phyloP scores from a whole-genome alignment of 2,113 vertebrate species.

The Ageneiosus marmoratus region DNA sequence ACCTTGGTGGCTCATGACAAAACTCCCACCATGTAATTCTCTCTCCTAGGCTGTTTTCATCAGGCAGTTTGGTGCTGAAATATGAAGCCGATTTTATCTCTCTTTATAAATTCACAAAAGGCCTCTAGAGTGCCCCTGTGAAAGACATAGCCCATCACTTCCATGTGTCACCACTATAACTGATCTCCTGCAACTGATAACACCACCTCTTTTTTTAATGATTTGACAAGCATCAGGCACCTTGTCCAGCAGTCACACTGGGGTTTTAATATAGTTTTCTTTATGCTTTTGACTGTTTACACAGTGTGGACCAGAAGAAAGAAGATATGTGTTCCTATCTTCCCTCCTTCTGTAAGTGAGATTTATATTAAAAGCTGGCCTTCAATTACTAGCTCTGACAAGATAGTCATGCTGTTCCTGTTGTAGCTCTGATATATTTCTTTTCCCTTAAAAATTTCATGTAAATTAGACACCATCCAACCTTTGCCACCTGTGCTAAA shows the following conservation, averaged over 20 bases:
- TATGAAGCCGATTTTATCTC: conserved; percentile 80
- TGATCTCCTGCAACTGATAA: conserved; percentile 83
- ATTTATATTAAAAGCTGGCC: conserved; percentile 71
- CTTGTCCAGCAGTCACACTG: conserved; percentile 65
- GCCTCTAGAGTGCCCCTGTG: conserved; percentile 72
- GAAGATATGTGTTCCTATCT: conserved; percentile 69
- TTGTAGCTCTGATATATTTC: conserved; percentile 32
- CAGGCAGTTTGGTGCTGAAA: conserved; percentile 73
- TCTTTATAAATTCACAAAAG: conserved; percentile 78
- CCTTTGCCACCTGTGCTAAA: conserved; percentile 14
- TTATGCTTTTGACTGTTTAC: conserved; percentile 78
- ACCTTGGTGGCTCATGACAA: conserved; percentile 69
- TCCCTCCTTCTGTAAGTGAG: conserved; percentile 59
- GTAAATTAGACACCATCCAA: conserved; percentile 39
- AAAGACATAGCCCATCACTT: conserved; percentile 74
- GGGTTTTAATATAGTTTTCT: conserved; percentile 72
- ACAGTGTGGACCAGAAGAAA: conserved; percentile 71
- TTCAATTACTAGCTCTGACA: conserved; percentile 53
- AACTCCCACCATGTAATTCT: conserved; percentile 76
- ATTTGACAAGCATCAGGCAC: conserved; percentile 83
- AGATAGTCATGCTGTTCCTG: conserved; percentile 48
- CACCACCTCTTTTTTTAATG: conserved; percentile 76
- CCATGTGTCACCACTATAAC: conserved; percentile 71
- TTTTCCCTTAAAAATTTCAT: conserved; percentile 34
- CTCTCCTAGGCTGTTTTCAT: conserved; percentile 71